phyloP scores from a whole-genome alignment of 2,113 vertebrate genomes.

The Pitta sordida region DNA sequence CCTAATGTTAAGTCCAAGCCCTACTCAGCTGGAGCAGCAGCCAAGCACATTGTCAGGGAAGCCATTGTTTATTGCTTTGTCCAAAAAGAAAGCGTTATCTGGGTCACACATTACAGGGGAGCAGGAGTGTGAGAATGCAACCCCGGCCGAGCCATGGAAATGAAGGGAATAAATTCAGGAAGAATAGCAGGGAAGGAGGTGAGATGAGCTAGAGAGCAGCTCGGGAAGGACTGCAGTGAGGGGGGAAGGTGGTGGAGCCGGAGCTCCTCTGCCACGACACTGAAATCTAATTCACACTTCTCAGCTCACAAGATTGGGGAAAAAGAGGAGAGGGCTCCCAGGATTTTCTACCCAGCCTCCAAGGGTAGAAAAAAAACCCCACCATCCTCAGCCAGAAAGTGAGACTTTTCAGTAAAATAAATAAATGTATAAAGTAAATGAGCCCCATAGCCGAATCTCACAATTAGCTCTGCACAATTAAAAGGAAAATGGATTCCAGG shows the following conservation, averaged over 20 bases:
- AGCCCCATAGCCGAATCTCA: neutral
- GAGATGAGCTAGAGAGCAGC: neutral
- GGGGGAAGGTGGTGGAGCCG: neutral
- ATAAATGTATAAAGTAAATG: neutral
- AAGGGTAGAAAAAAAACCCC: neutral
- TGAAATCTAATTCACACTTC: slow-evolving; percentile 50
- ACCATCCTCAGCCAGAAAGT: neutral
- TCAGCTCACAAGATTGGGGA: neutral
- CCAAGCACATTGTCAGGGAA: neutral
- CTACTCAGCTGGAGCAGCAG: neutral
- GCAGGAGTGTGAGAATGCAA: neutral
- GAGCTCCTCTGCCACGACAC: neutral
- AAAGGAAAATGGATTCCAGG: neutral
- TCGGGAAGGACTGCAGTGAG: neutral
- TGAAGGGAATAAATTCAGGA: slow-evolving; percentile 29
- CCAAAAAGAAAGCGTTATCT: slow-evolving; percentile 34
- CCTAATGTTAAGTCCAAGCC: neutral
- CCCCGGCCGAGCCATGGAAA: neutral
- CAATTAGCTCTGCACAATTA: neutral
- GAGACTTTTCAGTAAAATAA: neutral
- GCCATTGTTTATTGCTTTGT: slow-evolving; percentile 32
- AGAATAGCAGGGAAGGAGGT: slow-evolving; percentile 35
- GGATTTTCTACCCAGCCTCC: neutral
- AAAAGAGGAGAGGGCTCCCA: neutral
- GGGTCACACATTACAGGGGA: slow-evolving; percentile 39